phyloP scores from a whole-genome alignment of 2,797 vertebrate species.

The Meda fulgida region DNA sequence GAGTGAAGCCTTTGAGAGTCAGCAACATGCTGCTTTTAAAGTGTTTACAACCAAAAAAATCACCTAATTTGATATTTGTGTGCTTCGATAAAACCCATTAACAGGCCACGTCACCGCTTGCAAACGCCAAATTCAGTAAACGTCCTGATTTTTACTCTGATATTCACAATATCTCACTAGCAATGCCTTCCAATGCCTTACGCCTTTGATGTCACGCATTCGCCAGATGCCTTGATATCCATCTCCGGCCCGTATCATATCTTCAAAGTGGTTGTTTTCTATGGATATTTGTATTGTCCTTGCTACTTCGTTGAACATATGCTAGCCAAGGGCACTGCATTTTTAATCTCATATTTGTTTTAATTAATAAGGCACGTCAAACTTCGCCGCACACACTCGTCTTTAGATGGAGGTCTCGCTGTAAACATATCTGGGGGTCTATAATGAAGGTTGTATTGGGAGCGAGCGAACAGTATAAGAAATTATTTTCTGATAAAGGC shows the following conservation, averaged over 20 bases:
- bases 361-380: slow-evolving; percentile 51
- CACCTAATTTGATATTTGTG: not conserved
- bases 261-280: slow-evolving; percentile 36
- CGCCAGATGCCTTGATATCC: not conserved
- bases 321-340: slow-evolving; percentile 46
- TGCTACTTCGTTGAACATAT: slow-evolving; percentile 27
- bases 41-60: not conserved
- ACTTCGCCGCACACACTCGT: slow-evolving; percentile 8
- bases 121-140: not conserved
- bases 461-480: slow-evolving; percentile 16
- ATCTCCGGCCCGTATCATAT: slow-evolving; percentile 20
- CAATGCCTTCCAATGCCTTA: not conserved
- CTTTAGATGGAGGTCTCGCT: slow-evolving; percentile 30
- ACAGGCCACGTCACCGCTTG: not conserved
- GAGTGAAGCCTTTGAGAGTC: slow-evolving; percentile 4
- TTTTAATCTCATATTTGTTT: slow-evolving; percentile 55
- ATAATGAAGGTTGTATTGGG: slow-evolving; percentile 27
- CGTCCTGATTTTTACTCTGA: slow-evolving; percentile 11
- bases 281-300: slow-evolving; percentile 40
- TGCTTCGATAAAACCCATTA: not conserved
- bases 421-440: slow-evolving; percentile 43
- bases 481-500: slow-evolving; percentile 56
- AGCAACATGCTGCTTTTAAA: slow-evolving; percentile 19
- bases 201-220: slow-evolving; percentile 29
- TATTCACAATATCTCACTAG: not conserved